Evolutionary conservation across 2,797 vertebrate genomes (phyloP), one percentile per base, ranked within the genome.

Genomic region (Decapterus maruadsi): DNA sequence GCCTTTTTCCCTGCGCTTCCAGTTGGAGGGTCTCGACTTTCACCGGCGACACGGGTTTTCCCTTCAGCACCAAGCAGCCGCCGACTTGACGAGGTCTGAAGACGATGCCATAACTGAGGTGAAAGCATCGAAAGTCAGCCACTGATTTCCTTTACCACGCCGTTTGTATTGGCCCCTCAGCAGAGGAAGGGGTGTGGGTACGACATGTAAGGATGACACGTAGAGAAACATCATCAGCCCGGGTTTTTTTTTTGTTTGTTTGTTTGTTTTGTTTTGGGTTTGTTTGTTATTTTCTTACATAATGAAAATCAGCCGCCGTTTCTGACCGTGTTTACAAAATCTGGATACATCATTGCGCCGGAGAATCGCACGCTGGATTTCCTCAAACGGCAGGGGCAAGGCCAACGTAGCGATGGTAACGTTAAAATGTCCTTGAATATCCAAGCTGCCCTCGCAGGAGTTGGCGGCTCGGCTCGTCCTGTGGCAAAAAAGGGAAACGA

Each of bases 371-470:
- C 86, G 84, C 66, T 73, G 85, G 68, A 20, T 85, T 89, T 84
- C 86, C 83, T 78, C 76, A 73, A 67, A 40, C 85, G 77, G 68
- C 71, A 80, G 71, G 34, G 71, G 34, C 89, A 86, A 91, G 89
- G 86, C 84, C 88, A 82, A 86, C 87, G 87, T 87, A 84, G 77
- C 81, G 79, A 71, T 75, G 66, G 72, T 68, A 78, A 87, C 81
- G 86, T 79, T 61, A 78, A 82, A 90, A 94, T 82, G 93, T 92
- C 93, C 93, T 93, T 91, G 88, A 83, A 81, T 93, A 81, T 80
- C 79, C 79, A 59, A 14, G 67, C 80, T 65, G n/a, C 43, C 71
- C 40, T 70, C 66, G 53, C 68, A 75, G 67, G 81, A 82, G 70
- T 81, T 75, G 57, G 19, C 56, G 60, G 51, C 43, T 31, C 48